Base-by-base conservation (phyloP, 2,797 vertebrate genomes). In the Chaetophractus vellerosus region DNA sequence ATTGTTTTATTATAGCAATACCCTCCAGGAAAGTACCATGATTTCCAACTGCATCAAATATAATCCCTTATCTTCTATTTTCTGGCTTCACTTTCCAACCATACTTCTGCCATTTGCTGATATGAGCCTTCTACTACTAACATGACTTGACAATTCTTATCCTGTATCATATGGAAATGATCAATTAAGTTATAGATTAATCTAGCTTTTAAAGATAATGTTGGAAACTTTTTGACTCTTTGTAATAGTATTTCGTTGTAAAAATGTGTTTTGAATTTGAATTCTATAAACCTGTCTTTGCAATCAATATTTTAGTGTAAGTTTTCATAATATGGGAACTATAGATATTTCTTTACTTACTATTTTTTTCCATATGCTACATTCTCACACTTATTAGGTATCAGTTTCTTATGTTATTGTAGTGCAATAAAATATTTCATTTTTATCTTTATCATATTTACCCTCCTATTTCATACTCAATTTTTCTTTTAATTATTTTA, bases 381-480 rank as follows among this genome's bases (percentile, higher is more conserved):
- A 95, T 95, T 95, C 86, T 92, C 45, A 81, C 23, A 84, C 86
- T 75, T 87, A 87, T 87, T 84, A 86, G 71, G 45, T 61, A 50
- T 83, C 21, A 24, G 28, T 84, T 83, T 93, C 41, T 78, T 88
- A 19, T 9, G 21, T 88, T 88, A 52, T 59, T 74, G 50, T 86
- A 75, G 23, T 63, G 4, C 24, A 75, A 59, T 57, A 16, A 18
- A 41, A 5, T 31, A 68, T 88, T 72, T 94, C 7, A 66, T 89
- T 91, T 94, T 94, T 82, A 83, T 80, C 26, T 28, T 81, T 86
- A 80, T 36, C 48, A 90, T 59, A 90, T 93, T 90, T 90, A 18
- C 19, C 48, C 23, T 84, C 23, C 61, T 75, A 72, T 80, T 87
- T 94, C 18, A 61, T 69, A 55, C 23, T 2, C 26, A 90, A 80